Evolutionary conservation across 35 echinoderm and acorn worm species (phyloP).

Genomic region (Amphiura filiformis): DNA sequence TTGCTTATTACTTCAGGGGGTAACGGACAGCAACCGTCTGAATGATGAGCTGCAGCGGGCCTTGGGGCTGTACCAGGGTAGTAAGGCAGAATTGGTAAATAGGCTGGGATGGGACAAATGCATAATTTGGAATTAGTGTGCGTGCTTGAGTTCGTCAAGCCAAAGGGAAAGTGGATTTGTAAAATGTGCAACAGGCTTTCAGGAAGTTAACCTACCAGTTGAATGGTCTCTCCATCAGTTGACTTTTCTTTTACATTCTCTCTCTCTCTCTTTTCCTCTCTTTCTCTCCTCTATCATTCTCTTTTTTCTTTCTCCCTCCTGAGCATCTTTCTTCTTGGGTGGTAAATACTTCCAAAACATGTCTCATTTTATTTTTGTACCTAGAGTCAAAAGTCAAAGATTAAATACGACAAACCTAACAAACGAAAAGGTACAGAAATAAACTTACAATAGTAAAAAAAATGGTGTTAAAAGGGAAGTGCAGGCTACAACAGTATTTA

Average conservation of each 20-base stretch:
- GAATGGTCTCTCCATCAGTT: no score
- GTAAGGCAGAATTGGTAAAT: neutral
- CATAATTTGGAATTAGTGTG: slow-evolving; percentile 8
- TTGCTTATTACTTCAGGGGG: neutral
- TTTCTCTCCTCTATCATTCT: no score
- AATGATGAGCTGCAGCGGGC: neutral
- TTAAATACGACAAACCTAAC: no score
- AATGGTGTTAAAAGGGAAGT: no score
- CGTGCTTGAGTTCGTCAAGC: neutral
- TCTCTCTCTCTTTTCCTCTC: neutral
- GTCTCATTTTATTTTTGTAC: no score
- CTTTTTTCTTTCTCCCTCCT: neutral
- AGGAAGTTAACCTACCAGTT: neutral
- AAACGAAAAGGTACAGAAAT: no score
- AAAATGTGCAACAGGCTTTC: neutral
- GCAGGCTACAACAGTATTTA: no score
- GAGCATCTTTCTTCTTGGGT: no score
- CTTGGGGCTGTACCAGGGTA: neutral
- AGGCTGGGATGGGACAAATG: slow-evolving; percentile 5
- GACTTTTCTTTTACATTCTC: neutral
- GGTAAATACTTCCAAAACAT: no score
- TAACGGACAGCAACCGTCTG: neutral
- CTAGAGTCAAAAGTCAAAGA: no score
- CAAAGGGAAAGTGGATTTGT: neutral
- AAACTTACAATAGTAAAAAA: no score